A percentile compares a stretch with the other conserved stretches of the same genome.
Evolutionary conservation across 2,888 invertebrate genomes (phyloP).

Genomic region (Drosophila melanosoma): DNA sequence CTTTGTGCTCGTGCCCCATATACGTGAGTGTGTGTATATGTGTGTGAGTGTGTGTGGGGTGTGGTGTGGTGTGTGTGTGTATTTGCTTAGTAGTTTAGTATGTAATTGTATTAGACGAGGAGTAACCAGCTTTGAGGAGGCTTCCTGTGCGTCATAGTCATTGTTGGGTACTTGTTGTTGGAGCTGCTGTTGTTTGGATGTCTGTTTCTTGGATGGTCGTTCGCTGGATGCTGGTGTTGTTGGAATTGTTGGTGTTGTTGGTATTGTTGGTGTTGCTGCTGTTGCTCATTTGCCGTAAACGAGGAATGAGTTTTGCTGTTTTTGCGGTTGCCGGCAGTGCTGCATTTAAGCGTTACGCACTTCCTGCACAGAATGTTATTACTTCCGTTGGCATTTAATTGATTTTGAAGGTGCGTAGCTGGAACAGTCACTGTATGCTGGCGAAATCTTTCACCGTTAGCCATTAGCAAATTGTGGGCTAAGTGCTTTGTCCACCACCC

Average conservation of each 20-base stretch:
- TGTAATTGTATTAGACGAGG: slow-evolving; percentile 74
- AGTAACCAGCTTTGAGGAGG: slow-evolving; percentile 63
- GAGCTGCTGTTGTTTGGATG: slow-evolving; percentile 30
- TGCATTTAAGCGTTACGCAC: slow-evolving; percentile 77
- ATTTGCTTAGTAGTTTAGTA: slow-evolving; percentile 45
- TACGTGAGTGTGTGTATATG: background rate
- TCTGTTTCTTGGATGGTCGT: slow-evolving; percentile 38
- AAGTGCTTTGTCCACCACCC: slow-evolving; percentile 65
- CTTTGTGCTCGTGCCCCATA: slow-evolving; percentile 15
- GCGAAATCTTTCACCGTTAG: slow-evolving; percentile 54
- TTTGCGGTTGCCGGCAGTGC: slow-evolving; percentile 62
- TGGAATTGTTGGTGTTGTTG: slow-evolving; percentile 8
- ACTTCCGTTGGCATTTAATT: slow-evolving; percentile 81
- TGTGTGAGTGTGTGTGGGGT: background rate
- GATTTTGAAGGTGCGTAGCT: slow-evolving; percentile 75
- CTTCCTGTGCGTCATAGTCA: slow-evolving; percentile 60
- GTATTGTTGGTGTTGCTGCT: slow-evolving; percentile 7
- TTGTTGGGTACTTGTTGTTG: slow-evolving; percentile 28
- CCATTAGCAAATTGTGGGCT: slow-evolving; percentile 79
- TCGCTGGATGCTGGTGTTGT: slow-evolving; percentile 19
- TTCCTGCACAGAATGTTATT: slow-evolving; percentile 78
- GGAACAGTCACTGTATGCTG: slow-evolving; percentile 15
- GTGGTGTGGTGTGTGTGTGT: slow-evolving; percentile 9
- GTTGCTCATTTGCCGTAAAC: slow-evolving; percentile 63
- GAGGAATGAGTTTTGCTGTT: slow-evolving; percentile 62